Conservation (phyloP, 2,888 invertebrate genomes). For the Isoperla grammatica region DNA sequence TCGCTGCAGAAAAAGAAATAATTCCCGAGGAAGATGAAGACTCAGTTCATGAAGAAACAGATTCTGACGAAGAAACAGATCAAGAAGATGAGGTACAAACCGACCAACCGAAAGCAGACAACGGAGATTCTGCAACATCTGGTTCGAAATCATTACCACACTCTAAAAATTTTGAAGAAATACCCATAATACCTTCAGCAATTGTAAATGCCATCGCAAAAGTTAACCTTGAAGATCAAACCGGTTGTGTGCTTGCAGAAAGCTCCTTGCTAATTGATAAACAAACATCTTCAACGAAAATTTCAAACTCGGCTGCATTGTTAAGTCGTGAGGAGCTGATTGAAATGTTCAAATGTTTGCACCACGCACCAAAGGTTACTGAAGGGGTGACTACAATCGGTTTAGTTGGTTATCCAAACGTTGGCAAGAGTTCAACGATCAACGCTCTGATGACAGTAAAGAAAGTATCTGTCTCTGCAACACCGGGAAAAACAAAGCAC, state of each 20-base stretch:
- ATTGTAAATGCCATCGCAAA: slow-evolving; percentile 12
- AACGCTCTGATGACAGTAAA: slow-evolving; percentile 83
- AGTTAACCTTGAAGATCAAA: no score
- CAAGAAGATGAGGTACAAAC: slow-evolving; percentile 21
- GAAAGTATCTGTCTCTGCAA: slow-evolving; percentile 85
- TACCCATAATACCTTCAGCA: background rate
- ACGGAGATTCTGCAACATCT: background rate
- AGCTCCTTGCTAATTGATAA: background rate
- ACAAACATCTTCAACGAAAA: background rate
- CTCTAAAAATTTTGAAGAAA: background rate
- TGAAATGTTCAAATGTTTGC: slow-evolving; percentile 60
- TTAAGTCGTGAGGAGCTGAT: slow-evolving; percentile 65
- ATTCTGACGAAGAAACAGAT: slow-evolving; percentile 23
- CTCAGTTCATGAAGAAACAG: slow-evolving; percentile 14
- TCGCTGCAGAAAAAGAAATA: slow-evolving; percentile 49
- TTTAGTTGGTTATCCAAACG: slow-evolving; percentile 98
- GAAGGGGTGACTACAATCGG: slow-evolving; percentile 71
- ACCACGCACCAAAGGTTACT: slow-evolving; percentile 46
- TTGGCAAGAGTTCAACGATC: slow-evolving; percentile 99
- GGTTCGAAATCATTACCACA: background rate
- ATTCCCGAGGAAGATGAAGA: slow-evolving; percentile 36
- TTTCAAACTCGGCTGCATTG: slow-evolving; percentile 52
- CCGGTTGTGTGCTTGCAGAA: slow-evolving; percentile 35
- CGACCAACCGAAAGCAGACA: background rate
- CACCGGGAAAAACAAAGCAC: slow-evolving; percentile 98